Evolutionary conservation across 1,140 invertebrate genomes (phyloP), one percentile per base, ranked within the genome.

Genomic region (Radopholus similis): DNA sequence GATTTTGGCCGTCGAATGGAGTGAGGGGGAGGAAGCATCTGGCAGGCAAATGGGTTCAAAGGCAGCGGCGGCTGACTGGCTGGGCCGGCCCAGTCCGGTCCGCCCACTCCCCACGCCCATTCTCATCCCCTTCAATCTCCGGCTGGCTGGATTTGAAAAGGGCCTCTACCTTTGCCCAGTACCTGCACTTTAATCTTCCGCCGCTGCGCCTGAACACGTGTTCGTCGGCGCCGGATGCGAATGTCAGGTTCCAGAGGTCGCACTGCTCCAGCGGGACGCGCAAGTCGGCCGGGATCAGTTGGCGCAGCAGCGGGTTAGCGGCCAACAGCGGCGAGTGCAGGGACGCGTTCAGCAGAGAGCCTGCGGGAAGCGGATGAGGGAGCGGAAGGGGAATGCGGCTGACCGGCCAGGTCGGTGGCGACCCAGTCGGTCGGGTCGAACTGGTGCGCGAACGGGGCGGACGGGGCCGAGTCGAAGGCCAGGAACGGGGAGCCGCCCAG

Each of bases 231-330:
- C 30, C n/a, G 5, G 59, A 62, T 30, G 59, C 59, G 47, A 62
- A 62, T 32, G 59, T 62, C 49, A 62, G 47, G 47, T 62, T 62
- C 59, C 59, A 62, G 9, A 62, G 21, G 40, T 62, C 59, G 49
- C 59, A 62, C 49, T 62, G 21, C 3, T 62, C 59, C 13, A 62
- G 18, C 42, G 23, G 42, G 26, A 40, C 3, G 15, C 21, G 21
- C 34, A 42, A 32, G 32, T 49, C 59, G n/a, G 38, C 28, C n/a
- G 35, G 40, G 11, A 62, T 47, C 49, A 62, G 21, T 4, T 21
- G 30, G 23, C 30, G 21, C 11, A 62, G 49, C 30, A 11, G 13
- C 4, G 58, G 38, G 26, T 23, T 47, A 21, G 49, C 11, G 28
- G 59, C 28, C 18, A 32, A 9, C n/a, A 62, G 21, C 3, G 58